A percentile compares a stretch with the other conserved stretches of the same genome.
These are phyloP conservation scores for Poeciliopsis infans DNA, from an alignment of 2,797 vertebrate species.

Conservation along the genomic window DNA sequence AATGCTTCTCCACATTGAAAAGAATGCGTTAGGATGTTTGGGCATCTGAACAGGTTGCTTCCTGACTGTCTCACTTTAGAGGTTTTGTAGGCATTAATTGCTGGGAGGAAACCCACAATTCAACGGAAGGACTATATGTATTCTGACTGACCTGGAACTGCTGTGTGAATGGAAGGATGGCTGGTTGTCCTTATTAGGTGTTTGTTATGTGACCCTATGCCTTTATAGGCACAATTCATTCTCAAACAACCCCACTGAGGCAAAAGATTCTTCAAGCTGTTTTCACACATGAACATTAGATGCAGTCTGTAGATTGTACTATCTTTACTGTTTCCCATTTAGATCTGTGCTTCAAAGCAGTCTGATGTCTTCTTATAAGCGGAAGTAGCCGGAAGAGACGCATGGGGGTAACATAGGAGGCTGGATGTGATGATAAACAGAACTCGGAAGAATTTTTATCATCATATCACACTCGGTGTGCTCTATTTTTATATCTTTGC, in stretches of 20 bases:
- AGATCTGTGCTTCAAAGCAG: background rate
- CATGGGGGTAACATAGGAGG: background rate
- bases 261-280: background rate
- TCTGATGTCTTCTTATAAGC: background rate
- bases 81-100: background rate
- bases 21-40: background rate
- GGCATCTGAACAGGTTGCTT: background rate
- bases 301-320: background rate
- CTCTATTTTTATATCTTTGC: background rate
- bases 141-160: background rate
- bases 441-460: background rate
- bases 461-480: background rate
- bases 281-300: background rate
- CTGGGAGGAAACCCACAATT: background rate
- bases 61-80: background rate
- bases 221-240: background rate
- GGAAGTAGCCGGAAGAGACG: background rate
- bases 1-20: background rate
- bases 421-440: background rate
- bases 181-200: background rate
- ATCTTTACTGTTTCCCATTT: background rate
- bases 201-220: background rate
- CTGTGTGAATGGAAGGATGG: background rate
- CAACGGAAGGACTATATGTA: background rate
- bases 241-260: background rate